Percentiles rank a stretch among this genome's conserved stretches.
phyloP scores from a whole-genome alignment of 2,797 vertebrate species.

The Sebastes goodei region DNA sequence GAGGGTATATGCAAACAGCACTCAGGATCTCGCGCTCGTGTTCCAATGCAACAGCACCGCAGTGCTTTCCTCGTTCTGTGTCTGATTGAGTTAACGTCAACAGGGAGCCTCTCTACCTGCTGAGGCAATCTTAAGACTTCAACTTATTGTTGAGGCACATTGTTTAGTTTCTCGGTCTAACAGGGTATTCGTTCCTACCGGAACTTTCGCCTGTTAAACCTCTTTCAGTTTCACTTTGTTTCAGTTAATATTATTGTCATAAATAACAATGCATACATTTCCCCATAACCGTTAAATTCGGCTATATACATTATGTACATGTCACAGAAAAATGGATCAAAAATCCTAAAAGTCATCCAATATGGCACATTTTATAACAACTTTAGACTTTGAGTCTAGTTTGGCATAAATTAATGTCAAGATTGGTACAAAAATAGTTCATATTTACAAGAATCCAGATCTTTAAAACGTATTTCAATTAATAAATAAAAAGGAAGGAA shows the following conservation, averaged over 20 bases:
- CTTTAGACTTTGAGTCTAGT: conserved; percentile 85
- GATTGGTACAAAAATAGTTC: conserved; percentile 92
- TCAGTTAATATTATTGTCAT: conserved; percentile 90
- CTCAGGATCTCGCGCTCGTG: conserved; percentile 88
- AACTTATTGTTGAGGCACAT: conserved; percentile 90
- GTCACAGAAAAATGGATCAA: conserved; percentile 89
- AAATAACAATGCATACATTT: conserved; percentile 97
- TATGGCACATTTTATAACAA: conserved; percentile 90
- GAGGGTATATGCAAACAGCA: conserved; percentile 96
- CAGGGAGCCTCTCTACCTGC: conserved; percentile 97
- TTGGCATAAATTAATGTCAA: conserved; percentile 87
- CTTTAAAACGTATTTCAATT: conserved; percentile 82
- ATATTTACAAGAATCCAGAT: conserved; percentile 97
- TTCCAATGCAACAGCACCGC: conserved; percentile 82
- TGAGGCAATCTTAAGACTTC: conserved; percentile 83
- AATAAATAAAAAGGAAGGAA: conserved; percentile 83
- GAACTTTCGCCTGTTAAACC: conserved; percentile 95
- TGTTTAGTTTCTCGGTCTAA: conserved; percentile 89
- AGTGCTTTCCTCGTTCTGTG: conserved; percentile 76
- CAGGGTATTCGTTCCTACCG: conserved; percentile 91
- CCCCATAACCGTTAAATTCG: conserved; percentile 94
- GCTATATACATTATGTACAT: conserved; percentile 99
- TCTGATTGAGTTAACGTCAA: conserved; percentile 91
- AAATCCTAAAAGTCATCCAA: conserved; percentile 88
- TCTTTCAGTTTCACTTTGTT: conserved; percentile 85